Percentiles rank a stretch among this genome's conserved stretches.
phyloP scores from a whole-genome alignment of 2,888 invertebrate species.

The Tuberolachnus salignus region DNA sequence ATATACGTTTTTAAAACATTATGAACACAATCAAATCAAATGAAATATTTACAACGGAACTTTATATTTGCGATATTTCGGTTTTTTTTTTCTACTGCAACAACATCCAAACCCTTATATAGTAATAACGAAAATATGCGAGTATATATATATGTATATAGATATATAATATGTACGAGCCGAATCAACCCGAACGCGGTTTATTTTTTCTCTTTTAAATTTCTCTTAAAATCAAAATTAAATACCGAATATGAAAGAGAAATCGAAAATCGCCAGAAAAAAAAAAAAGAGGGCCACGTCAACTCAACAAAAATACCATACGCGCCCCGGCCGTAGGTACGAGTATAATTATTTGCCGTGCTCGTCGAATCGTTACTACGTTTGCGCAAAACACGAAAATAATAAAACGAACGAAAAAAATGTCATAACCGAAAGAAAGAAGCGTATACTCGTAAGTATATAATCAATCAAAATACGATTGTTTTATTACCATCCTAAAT shows the following conservation, averaged over 20 bases:
- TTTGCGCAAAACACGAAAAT: too few species aligned
- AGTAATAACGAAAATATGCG: not conserved
- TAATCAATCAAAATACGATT: too few species aligned
- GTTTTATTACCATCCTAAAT: too few species aligned
- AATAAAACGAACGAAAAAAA: not conserved
- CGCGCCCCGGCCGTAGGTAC: not conserved
- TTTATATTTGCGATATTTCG: too few species aligned
- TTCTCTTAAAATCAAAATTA: too few species aligned
- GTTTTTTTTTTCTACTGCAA: too few species aligned
- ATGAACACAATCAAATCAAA: too few species aligned
- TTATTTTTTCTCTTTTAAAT: not conserved
- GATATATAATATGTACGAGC: constrained; percentile 24
- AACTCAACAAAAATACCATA: constrained; percentile 49
- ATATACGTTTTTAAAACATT: too few species aligned
- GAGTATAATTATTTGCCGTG: too few species aligned
- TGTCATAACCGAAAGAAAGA: not conserved
- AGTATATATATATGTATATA: not conserved
- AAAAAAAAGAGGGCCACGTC: not conserved
- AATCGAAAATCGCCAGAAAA: not conserved
- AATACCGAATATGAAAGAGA: too few species aligned
- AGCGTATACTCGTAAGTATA: not conserved
- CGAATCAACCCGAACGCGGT: constrained; percentile 37
- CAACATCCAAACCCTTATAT: not conserved
- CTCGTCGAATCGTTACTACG: not conserved
- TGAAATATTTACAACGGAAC: too few species aligned